A percentile compares a stretch with the other conserved stretches of the same genome.
phyloP scores from a whole-genome alignment of 1,140 invertebrate genomes.

The Pentalonia nigronervosa region DNA sequence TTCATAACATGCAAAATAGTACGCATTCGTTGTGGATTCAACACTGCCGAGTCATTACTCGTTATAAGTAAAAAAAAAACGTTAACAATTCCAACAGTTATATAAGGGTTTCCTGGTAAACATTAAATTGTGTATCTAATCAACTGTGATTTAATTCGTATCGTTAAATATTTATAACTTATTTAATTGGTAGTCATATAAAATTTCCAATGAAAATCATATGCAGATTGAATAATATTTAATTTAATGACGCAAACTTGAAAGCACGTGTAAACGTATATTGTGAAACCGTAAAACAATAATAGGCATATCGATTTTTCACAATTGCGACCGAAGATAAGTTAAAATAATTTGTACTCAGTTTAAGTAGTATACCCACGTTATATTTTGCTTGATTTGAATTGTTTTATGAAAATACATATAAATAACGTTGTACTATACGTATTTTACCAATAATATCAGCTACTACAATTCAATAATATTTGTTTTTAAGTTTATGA shows the following conservation, averaged over 20 bases:
- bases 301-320: not conserved
- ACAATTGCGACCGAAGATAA: not conserved
- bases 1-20: not conserved
- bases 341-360: not conserved
- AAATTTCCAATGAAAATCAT: not conserved
- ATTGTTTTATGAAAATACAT: not conserved
- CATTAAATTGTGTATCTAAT: not conserved
- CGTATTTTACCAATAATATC: no score
- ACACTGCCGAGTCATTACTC: not conserved
- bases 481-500: no score
- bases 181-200: not conserved
- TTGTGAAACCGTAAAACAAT: not conserved
- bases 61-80: not conserved
- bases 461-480: no score
- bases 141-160: not conserved
- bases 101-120: not conserved
- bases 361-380: not conserved
- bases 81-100: no score
- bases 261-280: not conserved
- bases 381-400: not conserved
- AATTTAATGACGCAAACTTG: not conserved
- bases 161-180: not conserved
- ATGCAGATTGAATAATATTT: not conserved
- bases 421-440: no score
- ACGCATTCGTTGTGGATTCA: not conserved